Evolutionary conservation across 64 coral and sea anemone genomes (phyloP).

Genomic region (Porites lutea): DNA sequence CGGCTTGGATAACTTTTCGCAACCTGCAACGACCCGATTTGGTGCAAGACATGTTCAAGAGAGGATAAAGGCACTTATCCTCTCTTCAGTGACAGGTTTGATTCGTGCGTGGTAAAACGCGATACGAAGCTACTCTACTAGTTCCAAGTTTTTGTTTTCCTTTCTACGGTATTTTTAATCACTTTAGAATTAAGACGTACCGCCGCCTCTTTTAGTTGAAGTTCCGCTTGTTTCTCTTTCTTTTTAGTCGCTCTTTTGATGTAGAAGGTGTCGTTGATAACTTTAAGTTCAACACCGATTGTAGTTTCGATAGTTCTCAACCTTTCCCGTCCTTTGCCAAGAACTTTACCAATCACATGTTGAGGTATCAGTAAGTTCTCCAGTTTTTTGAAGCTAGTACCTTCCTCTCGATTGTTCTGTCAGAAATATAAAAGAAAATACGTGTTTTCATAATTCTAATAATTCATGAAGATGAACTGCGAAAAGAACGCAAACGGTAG

Average conservation of each 20-base stretch:
- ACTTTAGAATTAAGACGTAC: not conserved
- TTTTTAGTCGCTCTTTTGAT: not conserved
- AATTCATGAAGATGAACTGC: not conserved
- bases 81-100: too few relatives aligned
- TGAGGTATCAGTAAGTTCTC: not conserved
- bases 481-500: too few relatives aligned
- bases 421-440: not conserved
- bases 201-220: slow-evolving; percentile 12
- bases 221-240: not conserved
- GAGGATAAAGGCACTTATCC: too few relatives aligned
- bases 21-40: too few relatives aligned
- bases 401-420: not conserved
- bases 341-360: not conserved
- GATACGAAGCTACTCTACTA: too few relatives aligned
- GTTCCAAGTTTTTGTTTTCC: too few relatives aligned
- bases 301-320: slow-evolving; percentile 13
- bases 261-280: slow-evolving; percentile 2
- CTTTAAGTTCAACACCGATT: slow-evolving; percentile 2
- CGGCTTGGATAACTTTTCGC: too few relatives aligned
- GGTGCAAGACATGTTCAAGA: too few relatives aligned
- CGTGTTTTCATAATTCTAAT: not conserved
- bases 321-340: slow-evolving; percentile 29
- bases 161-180: too few relatives aligned
- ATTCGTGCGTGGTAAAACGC: too few relatives aligned
- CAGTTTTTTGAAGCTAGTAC: not conserved